Evolutionary conservation across 2,113 vertebrate genomes (phyloP).

Genomic region (Eptesicus fuscus): DNA sequence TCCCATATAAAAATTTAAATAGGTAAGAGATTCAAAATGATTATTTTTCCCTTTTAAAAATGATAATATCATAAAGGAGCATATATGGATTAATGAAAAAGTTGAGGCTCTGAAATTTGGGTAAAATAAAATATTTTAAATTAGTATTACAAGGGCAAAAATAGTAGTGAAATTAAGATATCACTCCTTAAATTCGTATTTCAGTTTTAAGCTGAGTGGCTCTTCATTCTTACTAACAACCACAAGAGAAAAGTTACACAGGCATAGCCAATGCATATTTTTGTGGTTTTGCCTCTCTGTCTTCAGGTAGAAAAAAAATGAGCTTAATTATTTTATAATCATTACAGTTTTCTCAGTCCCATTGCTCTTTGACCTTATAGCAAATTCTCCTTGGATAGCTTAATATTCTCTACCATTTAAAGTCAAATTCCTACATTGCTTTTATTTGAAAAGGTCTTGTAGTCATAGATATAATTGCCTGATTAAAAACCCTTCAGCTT

Average conservation of each 20-base stretch:
- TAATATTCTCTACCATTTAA: constrained; percentile 55
- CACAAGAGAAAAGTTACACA: constrained; percentile 40
- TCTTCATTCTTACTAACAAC: constrained; percentile 36
- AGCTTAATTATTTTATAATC: constrained; percentile 64
- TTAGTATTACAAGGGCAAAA: constrained; percentile 17
- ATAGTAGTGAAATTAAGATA: neutral
- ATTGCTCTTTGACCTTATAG: constrained; percentile 66
- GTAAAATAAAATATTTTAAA: constrained; percentile 7
- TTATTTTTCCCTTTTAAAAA: neutral
- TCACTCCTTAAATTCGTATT: neutral
- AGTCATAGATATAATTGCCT: constrained; percentile 52
- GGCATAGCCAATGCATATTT: neutral
- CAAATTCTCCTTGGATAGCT: constrained; percentile 46
- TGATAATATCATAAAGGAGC: neutral
- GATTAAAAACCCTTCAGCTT: constrained; percentile 53
- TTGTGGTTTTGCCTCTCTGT: constrained; percentile 42
- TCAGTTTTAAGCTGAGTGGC: neutral
- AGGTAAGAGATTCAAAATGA: neutral
- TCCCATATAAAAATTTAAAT: neutral
- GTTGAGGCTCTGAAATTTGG: neutral
- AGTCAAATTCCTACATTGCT: constrained; percentile 42
- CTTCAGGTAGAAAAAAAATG: constrained; percentile 27
- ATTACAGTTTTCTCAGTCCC: neutral
- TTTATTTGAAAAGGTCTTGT: constrained; percentile 46
- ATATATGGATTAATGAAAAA: neutral